These are phyloP conservation scores for Pseudobourletiella spinata DNA, from an alignment of 1,140 invertebrate genomes.

Conservation along the genomic window DNA sequence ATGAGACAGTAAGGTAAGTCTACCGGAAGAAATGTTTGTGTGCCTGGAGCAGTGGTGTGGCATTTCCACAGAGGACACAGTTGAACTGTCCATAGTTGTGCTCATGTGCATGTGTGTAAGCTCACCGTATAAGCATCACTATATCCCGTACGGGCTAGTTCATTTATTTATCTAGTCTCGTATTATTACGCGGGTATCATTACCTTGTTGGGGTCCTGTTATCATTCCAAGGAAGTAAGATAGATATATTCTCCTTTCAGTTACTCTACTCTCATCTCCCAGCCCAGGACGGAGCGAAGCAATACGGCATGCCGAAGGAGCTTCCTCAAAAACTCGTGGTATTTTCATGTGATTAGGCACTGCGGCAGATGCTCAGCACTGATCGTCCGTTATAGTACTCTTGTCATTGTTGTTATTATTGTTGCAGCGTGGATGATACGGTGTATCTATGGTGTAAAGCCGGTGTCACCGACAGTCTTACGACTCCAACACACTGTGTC, in stretches of 20 bases:
- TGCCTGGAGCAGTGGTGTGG: background rate
- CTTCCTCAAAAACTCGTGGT: background rate
- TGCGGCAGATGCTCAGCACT: constrained; percentile 11
- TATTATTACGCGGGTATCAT: no score
- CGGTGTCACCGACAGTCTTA: background rate
- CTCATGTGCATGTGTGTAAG: background rate
- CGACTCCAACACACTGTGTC: no score
- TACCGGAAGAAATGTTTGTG: constrained; percentile 6
- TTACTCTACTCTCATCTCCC: background rate
- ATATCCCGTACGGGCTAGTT: no score
- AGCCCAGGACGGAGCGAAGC: background rate
- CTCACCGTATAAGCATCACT: background rate
- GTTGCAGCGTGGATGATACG: background rate
- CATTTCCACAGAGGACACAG: no score
- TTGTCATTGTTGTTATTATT: constrained; percentile 1
- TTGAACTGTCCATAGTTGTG: background rate
- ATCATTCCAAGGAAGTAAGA: background rate
- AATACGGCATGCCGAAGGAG: background rate
- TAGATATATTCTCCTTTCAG: background rate
- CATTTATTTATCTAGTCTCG: no score
- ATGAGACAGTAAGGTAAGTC: constrained; percentile 10
- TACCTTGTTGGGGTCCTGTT: no score
- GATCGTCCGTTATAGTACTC: constrained; percentile 16
- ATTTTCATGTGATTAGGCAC: background rate
- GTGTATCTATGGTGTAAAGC: no score